Evolutionary conservation across 2,888 invertebrate genomes (phyloP), one percentile per base, ranked within the genome.

Genomic region (Aphodius sticticus): DNA sequence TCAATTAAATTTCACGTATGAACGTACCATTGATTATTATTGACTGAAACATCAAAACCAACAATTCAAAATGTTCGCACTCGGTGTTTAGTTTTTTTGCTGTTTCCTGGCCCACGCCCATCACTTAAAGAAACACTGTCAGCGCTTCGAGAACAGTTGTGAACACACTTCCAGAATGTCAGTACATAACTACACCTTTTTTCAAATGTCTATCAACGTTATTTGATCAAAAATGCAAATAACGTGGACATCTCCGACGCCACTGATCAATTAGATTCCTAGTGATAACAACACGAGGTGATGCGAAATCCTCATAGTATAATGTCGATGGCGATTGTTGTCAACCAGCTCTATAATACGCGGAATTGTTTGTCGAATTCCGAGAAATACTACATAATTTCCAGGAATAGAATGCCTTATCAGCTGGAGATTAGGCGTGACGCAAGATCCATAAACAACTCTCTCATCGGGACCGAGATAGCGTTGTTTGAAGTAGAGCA

Each of bases 301-400:
- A 53, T 53, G 26, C 26, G 26, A 53, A 53, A 53, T 53, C 53
- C 53, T 53, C 12, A 53, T 53, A 53, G 12, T 9, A 5, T 53
- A 53, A 2, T 1, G 3, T 53, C 7, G 53, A 53, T 53, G 53
- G 7, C 12, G 53, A 5, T 12, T 12, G 53, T 53, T 53, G 53
- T 12, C 53, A 53, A 53, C 53, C 7, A 9, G 53, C 53, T 12
- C 53, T 53, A 12, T 53, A 53, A 26, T 16, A 37, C 38, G 9
- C 36, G 38, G 76, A 76, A 76, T 76, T 76, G 16, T 36, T 37
- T 76, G 38, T 16, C 16, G 37, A 76, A 69, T 76, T 76, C 76
- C 69, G 69, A 76, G 76, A 69, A 76, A 69, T 69, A 35, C 76
- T 36, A 16, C 53, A 76, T 76, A 76, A 36, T 76, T 76, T 76